These are phyloP conservation scores for Channa argus DNA, from an alignment of 2,113 vertebrate genomes.

Conservation along the genomic window DNA sequence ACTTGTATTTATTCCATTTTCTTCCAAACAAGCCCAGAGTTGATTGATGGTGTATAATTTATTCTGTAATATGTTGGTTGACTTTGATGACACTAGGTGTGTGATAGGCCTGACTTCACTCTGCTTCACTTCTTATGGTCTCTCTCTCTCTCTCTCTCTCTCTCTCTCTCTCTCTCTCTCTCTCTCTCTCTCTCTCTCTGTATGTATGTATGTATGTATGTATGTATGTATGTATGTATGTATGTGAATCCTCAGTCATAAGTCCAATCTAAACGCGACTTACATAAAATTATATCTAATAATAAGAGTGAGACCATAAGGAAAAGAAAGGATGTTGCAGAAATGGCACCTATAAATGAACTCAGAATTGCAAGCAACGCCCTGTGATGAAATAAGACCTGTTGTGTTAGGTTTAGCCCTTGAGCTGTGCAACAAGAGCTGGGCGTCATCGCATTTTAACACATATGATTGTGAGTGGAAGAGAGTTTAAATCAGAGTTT, in stretches of 20 bases:
- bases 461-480: not conserved
- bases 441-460: slow-evolving; percentile 4
- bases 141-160: too few relatives aligned
- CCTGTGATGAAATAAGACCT: slow-evolving; percentile 2
- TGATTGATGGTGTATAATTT: too few relatives aligned
- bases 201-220: too few relatives aligned
- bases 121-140: not conserved
- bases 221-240: too few relatives aligned
- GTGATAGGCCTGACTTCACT: not conserved
- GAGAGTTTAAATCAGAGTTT: not conserved
- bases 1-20: not conserved
- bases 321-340: not conserved
- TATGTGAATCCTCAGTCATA: too few relatives aligned
- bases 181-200: too few relatives aligned
- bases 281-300: not conserved
- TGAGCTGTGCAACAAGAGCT: slow-evolving; percentile 24
- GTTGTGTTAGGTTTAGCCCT: slow-evolving; percentile 6
- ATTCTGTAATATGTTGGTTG: not conserved
- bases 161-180: too few relatives aligned
- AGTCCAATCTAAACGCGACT: not conserved
- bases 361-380: not conserved
- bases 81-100: not conserved
- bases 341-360: not conserved
- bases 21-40: not conserved
- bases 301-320: not conserved